Conservation (phyloP, 2,797 vertebrate genomes). For the Pyrocephalus nanus region DNA sequence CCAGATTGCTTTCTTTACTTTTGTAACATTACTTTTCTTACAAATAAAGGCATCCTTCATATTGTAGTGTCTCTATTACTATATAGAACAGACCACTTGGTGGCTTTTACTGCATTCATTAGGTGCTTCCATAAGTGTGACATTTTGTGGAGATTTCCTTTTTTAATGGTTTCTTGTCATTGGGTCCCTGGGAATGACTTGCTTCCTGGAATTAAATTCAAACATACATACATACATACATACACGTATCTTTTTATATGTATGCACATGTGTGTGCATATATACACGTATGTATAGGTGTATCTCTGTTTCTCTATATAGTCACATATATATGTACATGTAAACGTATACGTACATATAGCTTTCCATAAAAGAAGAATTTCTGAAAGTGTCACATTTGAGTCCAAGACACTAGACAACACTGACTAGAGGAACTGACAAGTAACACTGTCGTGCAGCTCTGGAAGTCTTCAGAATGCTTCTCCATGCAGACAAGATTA, state of each 20-base stretch:
- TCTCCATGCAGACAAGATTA: not conserved
- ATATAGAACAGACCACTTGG: not conserved
- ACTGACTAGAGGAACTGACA: not conserved
- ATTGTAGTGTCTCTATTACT: not conserved
- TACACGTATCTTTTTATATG: not conserved
- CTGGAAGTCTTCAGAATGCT: not conserved
- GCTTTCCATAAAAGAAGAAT: not conserved
- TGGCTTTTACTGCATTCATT: not conserved
- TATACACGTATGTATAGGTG: fast-evolving
- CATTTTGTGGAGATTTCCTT: not conserved
- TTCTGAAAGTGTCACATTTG: not conserved
- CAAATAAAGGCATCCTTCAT: not conserved
- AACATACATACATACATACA: not conserved
- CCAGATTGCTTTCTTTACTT: not conserved
- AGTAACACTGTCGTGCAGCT: not conserved
- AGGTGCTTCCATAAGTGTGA: not conserved
- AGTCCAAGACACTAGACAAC: not conserved
- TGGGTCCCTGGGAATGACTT: not conserved
- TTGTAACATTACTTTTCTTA: not conserved
- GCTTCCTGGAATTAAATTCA: not conserved
- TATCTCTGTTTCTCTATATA: not conserved
- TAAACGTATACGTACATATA: not conserved
- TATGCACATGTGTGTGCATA: not conserved
- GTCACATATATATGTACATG: too few relatives aligned
- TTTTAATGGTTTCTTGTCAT: not conserved